Base-by-base conservation (phyloP, 2,888 invertebrate species). In the Trileptium ribeirensis region DNA sequence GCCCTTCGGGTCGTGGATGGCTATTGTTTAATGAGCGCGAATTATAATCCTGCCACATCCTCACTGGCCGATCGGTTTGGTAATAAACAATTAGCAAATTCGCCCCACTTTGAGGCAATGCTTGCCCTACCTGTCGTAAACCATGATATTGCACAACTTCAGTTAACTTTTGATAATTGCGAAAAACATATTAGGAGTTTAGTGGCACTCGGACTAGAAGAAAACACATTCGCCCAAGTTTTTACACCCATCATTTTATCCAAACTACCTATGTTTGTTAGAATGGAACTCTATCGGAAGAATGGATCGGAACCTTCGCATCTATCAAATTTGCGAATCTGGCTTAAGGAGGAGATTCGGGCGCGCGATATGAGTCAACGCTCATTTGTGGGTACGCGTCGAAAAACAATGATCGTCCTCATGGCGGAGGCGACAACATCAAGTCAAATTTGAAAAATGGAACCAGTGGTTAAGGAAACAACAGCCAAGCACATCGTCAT, bases 221-320 rank as follows among this genome's bases (percentile, higher is more conserved):
- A 70, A 70, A 31, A 29, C 3, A 70, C 70, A 15, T 70, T 70
- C n/a, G 70, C 33, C 15, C 31, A 70, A n/a, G 70, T 70, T 19
- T 70, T 70, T 70, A 70, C 70, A 8, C 70, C 70, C 31, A 31
- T 70, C 15, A 70, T 70, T 33, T 70, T 70, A n/a, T 70, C 70
- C 8, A 70, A 70, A 70, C 70, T 70, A 36, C 70, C 70, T 19
- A 15, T 29, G 31, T 36, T 36, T 36, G 36, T 70, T 70, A 29
- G 33, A 29, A 70, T 36, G 36, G 70, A 70, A 36, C 31, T 70
- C 15, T n/a, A 70, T 70, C 70, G 70, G 31, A 29, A 70, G n/a
- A 70, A 70, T 31, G 70, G 70, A 15, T 36, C 31, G 8, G 8
- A 36, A n/a, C 33, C 36, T 33, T 29, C 8, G 70, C 15, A 8